phyloP scores from a whole-genome alignment of 1,140 invertebrate species.

The Drosophila elegans region DNA sequence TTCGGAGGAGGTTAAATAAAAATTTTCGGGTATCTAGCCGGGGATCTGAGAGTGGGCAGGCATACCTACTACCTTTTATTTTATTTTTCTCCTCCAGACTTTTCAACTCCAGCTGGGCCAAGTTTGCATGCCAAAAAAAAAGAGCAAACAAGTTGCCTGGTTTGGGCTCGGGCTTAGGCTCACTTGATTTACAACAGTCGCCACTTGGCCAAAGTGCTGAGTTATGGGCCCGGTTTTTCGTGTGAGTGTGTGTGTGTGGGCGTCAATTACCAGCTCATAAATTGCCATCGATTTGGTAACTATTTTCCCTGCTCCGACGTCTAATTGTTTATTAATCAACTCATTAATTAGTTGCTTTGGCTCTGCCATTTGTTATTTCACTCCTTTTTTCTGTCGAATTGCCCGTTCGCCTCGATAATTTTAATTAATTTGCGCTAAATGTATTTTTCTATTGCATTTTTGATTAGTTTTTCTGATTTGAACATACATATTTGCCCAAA shows the following conservation, averaged over 20 bases:
- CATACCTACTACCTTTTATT: neutral
- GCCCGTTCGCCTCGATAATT: conserved; percentile 57
- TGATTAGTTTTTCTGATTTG: conserved; percentile 70
- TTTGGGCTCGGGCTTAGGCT: conserved; percentile 6
- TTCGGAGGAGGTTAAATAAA: conserved; percentile 13
- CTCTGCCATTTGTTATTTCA: conserved; percentile 46
- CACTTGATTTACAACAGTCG: conserved; percentile 64
- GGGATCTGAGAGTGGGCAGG: conserved; percentile 46
- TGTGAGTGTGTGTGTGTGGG: conserved; percentile 40
- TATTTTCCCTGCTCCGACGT: conserved; percentile 20
- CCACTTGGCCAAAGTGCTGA: conserved; percentile 41
- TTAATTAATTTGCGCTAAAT: conserved; percentile 71
- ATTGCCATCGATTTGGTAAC: conserved; percentile 53
- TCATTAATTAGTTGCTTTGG: conserved; percentile 56
- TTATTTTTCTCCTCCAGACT: conserved; percentile 5
- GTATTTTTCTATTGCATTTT: conserved; percentile 70
- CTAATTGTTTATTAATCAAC: conserved; percentile 73
- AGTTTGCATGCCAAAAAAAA: conserved; percentile 52
- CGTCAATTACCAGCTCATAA: conserved; percentile 62
- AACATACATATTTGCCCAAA: conserved; percentile 54
- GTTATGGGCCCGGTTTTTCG: conserved; percentile 38
- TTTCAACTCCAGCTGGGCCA: conserved; percentile 36
- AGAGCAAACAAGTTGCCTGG: conserved; percentile 51
- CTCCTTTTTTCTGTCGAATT: conserved; percentile 47
- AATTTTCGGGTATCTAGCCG: conserved; percentile 57